Percentiles rank a stretch among this genome's conserved stretches.
Conservation (phyloP, 2,888 invertebrate genomes). For the Dynastes tityus region DNA sequence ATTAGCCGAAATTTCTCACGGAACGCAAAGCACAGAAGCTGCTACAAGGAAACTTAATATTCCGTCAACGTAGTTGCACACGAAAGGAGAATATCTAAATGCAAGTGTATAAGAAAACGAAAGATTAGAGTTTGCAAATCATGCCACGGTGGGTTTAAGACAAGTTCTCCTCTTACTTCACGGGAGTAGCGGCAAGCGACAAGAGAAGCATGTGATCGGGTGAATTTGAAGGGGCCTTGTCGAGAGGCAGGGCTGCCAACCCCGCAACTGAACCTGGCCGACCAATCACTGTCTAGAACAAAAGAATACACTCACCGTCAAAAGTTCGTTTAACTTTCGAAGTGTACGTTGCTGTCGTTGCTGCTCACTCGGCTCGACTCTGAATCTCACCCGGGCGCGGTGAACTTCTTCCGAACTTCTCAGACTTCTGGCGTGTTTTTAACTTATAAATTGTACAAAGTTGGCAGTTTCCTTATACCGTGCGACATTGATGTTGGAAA, state of each 20-base stretch:
- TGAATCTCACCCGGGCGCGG: constrained; percentile 50
- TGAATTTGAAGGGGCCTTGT: constrained; percentile 55
- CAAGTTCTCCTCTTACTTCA: constrained; percentile 54
- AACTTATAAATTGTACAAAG: constrained; percentile 57
- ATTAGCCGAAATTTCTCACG: neutral
- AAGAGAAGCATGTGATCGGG: constrained; percentile 58
- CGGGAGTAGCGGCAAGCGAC: constrained; percentile 26
- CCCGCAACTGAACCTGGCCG: constrained; percentile 68
- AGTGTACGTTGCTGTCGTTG: constrained; percentile 46
- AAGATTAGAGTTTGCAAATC: constrained; percentile 56
- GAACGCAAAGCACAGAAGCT: neutral
- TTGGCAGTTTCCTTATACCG: constrained; percentile 49
- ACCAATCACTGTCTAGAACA: constrained; percentile 71
- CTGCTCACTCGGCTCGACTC: constrained; percentile 10
- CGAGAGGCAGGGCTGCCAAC: constrained; percentile 58
- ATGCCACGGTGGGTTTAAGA: constrained; percentile 54
- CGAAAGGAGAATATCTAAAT: constrained; percentile 53
- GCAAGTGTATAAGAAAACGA: constrained; percentile 35
- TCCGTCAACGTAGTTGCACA: constrained; percentile 46
- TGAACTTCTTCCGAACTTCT: constrained; percentile 49
- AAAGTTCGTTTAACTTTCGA: constrained; percentile 59
- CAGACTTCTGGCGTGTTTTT: constrained; percentile 54
- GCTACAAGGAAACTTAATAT: constrained; percentile 8
- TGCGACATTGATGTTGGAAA: constrained; percentile 47
- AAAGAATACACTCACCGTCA: constrained; percentile 69